These are phyloP conservation scores for Lateolabrax maculatus DNA, from an alignment of 2,797 vertebrate genomes.

Conservation along the genomic window DNA sequence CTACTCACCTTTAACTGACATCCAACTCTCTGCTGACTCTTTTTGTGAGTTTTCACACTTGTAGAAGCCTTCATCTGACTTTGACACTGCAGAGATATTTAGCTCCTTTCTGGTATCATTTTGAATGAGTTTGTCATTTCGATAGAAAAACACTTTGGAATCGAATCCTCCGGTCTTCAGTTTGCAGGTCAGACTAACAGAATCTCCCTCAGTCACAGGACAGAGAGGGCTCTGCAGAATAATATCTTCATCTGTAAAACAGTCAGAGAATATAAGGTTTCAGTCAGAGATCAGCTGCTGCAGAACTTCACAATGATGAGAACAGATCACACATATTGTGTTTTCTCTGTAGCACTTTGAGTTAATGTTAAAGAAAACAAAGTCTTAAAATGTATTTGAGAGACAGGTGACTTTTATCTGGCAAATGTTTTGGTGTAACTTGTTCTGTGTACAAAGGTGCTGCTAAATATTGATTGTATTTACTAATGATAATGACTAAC, in stretches of 20 bases:
- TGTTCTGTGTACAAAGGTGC: no score
- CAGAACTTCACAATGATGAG: not conserved
- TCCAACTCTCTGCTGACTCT: conserved; percentile 54
- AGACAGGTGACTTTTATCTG: no score
- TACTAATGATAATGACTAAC: no score
- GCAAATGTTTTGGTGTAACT: no score
- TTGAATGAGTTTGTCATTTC: conserved; percentile 36
- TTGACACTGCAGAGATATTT: conserved; percentile 50
- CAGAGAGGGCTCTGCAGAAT: conserved; percentile 48
- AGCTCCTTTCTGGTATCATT: conserved; percentile 24
- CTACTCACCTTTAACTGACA: conserved; percentile 33
- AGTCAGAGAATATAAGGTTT: not conserved
- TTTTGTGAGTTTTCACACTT: conserved; percentile 27
- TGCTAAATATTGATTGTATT: no score
- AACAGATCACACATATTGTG: not conserved
- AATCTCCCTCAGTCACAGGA: conserved; percentile 51
- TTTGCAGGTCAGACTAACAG: conserved; percentile 63
- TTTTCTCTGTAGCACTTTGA: no score
- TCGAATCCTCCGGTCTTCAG: fast-evolving
- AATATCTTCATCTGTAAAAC: conserved; percentile 2
- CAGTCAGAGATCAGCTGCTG: conserved; percentile 2
- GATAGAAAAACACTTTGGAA: conserved; percentile 57
- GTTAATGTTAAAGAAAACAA: no score
- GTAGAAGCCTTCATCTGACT: conserved; percentile 66
- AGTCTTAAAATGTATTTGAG: no score